Evolutionary conservation across 2,113 vertebrate genomes (phyloP), one percentile per base, ranked within the genome.

Genomic region (Fregetta grallaria): DNA sequence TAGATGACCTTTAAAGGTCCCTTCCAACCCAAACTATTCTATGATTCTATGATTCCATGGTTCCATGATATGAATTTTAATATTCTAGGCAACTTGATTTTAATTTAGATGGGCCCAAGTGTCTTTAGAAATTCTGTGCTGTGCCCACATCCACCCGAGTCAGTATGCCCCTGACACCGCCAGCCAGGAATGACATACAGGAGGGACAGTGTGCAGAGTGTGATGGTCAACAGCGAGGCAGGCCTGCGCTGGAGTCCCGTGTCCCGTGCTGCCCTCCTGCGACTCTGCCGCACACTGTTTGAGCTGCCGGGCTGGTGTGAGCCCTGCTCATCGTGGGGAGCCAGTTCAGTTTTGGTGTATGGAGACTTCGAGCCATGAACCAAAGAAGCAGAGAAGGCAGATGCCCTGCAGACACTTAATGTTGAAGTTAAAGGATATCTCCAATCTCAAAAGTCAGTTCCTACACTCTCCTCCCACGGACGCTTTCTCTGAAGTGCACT

Each of bases 231-330:
- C 11, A 5, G 30, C 1, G 6, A 23, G 61, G 40, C 40, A 61
- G 63, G 59, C 9, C 50, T 44, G 50, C 1, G 5, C 13, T n/a
- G 40, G 29, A 42, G 65, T 15, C 23, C 32, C 5, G 0, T 11
- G 36, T 29, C 40, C 55, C 7, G 0, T 32, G 20, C 22, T 76
- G 68, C n/a, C 23, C 44, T 52, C 62, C 49, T 0, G 0, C 38
- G 26, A 25, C 58, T 40, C 56, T 52, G n/a, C 32, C 1, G 9
- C 11, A 34, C 1, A 1, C 15, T 18, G 42, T 44, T 79, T 1
- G 1, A 32, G 56, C 21, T 7, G 6, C 8, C 45, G 3, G 8
- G 9, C 13, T 77, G 59, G 6, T 8, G 32, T 16, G 20, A 79
- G n/a, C 18, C 36, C 23, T 75, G 76, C 59, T 66, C 7, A 5